These are phyloP conservation scores for Punctoribates punctum DNA, from an alignment of 2,888 invertebrate species.

Conservation along the genomic window DNA sequence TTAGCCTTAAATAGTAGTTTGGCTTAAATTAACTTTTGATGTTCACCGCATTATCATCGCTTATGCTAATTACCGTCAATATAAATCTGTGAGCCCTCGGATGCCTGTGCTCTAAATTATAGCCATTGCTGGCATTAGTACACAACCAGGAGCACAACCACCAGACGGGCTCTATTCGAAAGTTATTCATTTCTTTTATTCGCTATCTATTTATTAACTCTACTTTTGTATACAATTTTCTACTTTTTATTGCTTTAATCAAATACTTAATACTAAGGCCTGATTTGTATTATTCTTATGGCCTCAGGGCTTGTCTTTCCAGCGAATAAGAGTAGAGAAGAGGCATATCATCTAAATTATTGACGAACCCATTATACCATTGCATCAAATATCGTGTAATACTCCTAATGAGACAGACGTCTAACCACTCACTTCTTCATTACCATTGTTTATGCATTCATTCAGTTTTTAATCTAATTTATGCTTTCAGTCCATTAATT, in stretches of 20 bases:
- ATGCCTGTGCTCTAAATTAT: constrained; percentile 25
- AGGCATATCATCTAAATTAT: constrained; percentile 20
- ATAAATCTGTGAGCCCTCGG: neutral
- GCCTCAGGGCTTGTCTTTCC: constrained; percentile 1
- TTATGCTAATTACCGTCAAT: constrained; percentile 23
- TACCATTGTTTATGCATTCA: too few relatives aligned
- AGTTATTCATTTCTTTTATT: neutral
- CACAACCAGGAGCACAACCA: constrained; percentile 2
- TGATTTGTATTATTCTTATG: neutral
- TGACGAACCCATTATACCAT: neutral
- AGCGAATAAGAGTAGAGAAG: neutral
- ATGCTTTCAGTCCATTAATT: too few relatives aligned
- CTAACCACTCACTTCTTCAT: too few relatives aligned
- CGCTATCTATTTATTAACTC: constrained; percentile 13
- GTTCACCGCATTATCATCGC: constrained; percentile 24
- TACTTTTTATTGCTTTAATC: neutral
- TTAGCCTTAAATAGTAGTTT: constrained; percentile 33
- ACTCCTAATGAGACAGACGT: neutral
- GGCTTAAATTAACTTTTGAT: constrained; percentile 23
- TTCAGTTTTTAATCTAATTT: too few relatives aligned
- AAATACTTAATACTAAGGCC: neutral
- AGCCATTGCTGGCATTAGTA: constrained; percentile 18
- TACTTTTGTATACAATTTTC: neutral
- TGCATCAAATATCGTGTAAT: constrained; percentile 1
- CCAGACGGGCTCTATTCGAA: neutral